A percentile compares a stretch with the other conserved stretches of the same genome.
Evolutionary conservation across 1,140 invertebrate genomes (phyloP).

Genomic region (Lanistes nyassanus): DNA sequence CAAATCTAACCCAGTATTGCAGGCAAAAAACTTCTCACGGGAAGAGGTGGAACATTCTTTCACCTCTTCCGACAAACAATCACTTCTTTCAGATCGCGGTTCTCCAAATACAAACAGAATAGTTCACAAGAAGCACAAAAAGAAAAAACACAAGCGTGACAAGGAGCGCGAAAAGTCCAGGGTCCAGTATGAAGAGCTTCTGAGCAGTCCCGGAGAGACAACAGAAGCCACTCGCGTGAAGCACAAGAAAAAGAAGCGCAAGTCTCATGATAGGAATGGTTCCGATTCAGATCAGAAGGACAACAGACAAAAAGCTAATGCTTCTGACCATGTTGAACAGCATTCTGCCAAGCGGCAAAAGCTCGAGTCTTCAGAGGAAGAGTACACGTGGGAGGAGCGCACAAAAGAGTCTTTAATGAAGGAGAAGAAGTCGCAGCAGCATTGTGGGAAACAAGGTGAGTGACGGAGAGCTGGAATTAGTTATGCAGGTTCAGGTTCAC

Average conservation of each 20-base stretch:
- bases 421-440: neutral
- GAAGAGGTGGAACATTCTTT: neutral
- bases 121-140: constrained; percentile 50
- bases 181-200: constrained; percentile 8
- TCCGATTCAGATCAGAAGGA: constrained; percentile 15
- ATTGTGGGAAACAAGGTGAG: constrained; percentile 2
- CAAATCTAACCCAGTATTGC: no score
- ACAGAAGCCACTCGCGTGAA: neutral
- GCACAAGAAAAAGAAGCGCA: constrained; percentile 19
- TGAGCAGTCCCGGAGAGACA: neutral
- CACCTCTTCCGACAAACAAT: constrained; percentile 34
- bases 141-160: constrained; percentile 37
- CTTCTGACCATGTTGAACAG: constrained; percentile 15
- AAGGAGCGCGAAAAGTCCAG: neutral
- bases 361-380: neutral
- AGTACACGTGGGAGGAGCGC: constrained; percentile 46
- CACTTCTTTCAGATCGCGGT: constrained; percentile 21
- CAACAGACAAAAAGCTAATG: neutral
- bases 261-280: neutral
- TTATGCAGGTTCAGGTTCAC: no score
- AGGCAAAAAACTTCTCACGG: neutral
- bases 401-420: constrained; percentile 11
- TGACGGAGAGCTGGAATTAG: no score
- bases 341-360: constrained; percentile 1
- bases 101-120: constrained; percentile 13